These are phyloP conservation scores for Eupithecia exiguata DNA, from an alignment of 2,888 invertebrate genomes.

Conservation along the genomic window DNA sequence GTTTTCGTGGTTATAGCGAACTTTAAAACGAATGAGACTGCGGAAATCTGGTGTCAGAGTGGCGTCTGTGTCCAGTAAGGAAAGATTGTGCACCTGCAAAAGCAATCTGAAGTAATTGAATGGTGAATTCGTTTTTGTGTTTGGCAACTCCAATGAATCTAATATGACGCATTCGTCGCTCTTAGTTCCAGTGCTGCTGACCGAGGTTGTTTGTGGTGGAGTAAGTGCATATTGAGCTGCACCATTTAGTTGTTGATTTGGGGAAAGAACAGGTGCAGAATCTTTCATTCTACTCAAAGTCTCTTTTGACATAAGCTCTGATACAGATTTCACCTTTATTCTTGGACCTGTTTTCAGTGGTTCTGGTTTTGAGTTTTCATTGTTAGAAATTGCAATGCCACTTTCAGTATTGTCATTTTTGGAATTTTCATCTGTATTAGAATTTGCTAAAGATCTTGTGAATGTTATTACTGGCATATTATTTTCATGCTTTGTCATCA, in stretches of 20 bases:
- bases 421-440: constrained; percentile 14
- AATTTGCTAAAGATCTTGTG: constrained; percentile 61
- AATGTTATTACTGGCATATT: constrained; percentile 68
- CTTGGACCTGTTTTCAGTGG: constrained; percentile 49
- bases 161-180: constrained; percentile 53
- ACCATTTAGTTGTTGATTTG: constrained; percentile 13
- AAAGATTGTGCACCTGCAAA: constrained; percentile 60
- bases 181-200: background rate
- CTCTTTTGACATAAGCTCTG: constrained; percentile 68
- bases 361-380: constrained; percentile 26
- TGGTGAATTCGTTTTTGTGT: constrained; percentile 66
- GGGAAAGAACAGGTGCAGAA: constrained; percentile 10
- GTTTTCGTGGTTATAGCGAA: constrained; percentile 62
- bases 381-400: constrained; percentile 4
- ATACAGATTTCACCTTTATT: constrained; percentile 74
- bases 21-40: constrained; percentile 69
- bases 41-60: constrained; percentile 47
- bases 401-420: background rate
- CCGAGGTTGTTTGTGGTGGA: background rate
- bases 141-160: constrained; percentile 67
- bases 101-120: constrained; percentile 65
- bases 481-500: constrained; percentile 26
- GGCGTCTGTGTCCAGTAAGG: constrained; percentile 53
- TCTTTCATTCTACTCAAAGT: constrained; percentile 47
- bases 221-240: background rate